Conservation (phyloP, 2,888 invertebrate species). For the Isotomurus palustris region DNA sequence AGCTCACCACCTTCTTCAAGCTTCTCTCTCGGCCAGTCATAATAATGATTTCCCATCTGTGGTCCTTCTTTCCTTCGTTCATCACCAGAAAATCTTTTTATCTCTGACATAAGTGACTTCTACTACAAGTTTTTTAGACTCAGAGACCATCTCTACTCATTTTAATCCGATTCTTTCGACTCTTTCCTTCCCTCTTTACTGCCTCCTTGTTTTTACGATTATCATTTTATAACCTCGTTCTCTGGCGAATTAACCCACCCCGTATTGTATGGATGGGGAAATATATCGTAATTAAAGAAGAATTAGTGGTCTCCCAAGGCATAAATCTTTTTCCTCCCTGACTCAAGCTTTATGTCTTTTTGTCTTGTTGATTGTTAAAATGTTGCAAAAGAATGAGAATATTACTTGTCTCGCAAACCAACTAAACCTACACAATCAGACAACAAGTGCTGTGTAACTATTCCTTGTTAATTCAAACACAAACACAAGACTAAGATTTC, state of each 20-base stretch:
- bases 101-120: constrained; percentile 36
- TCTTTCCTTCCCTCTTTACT: constrained; percentile 5
- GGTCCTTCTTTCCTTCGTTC: constrained; percentile 17
- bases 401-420: too few relatives aligned
- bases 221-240: constrained; percentile 12
- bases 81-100: constrained; percentile 30
- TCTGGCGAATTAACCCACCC: constrained; percentile 7
- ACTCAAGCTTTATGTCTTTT: too few relatives aligned
- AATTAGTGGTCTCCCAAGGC: neutral
- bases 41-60: constrained; percentile 19
- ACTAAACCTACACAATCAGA: too few relatives aligned
- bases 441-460: too few relatives aligned
- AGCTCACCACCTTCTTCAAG: neutral
- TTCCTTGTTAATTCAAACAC: too few relatives aligned
- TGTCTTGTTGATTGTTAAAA: too few relatives aligned
- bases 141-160: constrained; percentile 23
- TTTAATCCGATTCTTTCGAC: constrained; percentile 14
- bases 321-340: constrained; percentile 7
- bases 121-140: constrained; percentile 31
- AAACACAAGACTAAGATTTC: too few relatives aligned
- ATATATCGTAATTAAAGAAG: constrained; percentile 13
- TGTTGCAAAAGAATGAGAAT: too few relatives aligned
- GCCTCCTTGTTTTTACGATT: constrained; percentile 8
- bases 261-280: constrained; percentile 7
- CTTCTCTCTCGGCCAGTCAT: constrained; percentile 11